Conservation (phyloP, 2,888 invertebrate genomes). For the Desoria tigrina region DNA sequence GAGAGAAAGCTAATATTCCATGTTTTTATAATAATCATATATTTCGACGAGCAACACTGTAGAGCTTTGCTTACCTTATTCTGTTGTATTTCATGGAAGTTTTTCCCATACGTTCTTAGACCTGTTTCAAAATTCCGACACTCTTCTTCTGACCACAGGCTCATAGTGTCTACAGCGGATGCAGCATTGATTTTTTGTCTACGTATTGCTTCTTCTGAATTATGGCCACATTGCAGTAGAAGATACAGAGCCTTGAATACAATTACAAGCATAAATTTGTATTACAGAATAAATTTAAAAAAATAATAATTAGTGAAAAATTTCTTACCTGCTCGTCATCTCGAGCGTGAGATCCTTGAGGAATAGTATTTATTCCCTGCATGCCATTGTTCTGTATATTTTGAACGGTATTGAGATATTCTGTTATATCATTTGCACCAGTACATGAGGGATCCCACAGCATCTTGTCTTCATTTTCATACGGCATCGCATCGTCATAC, state of each 20-base stretch:
- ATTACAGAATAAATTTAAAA: not conserved
- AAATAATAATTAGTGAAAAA: constrained; percentile 14
- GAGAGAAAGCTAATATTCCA: not conserved
- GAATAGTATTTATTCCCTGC: constrained; percentile 50
- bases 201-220: constrained; percentile 87
- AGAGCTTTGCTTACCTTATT: constrained; percentile 86
- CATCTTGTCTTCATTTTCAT: constrained; percentile 92
- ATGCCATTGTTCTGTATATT: constrained; percentile 32
- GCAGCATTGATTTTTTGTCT: constrained; percentile 72
- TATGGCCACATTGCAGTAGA: constrained; percentile 90
- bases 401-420: constrained; percentile 46
- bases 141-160: constrained; percentile 95
- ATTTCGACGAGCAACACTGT: no score
- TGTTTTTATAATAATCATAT: no score
- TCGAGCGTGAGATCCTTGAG: constrained; percentile 72
- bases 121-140: constrained; percentile 96
- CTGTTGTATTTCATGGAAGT: constrained; percentile 90
- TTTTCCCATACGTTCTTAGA: constrained; percentile 88
- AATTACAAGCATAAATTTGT: constrained; percentile 29
- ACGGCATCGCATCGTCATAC: constrained; percentile 90
- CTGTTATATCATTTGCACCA: constrained; percentile 64
- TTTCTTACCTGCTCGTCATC: constrained; percentile 63
- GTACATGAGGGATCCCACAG: constrained; percentile 87
- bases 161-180: constrained; percentile 70
- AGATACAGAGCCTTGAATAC: constrained; percentile 76